Base-by-base conservation (phyloP, 30 jellyfish, hydroid and myxozoan genomes). In the Euphysa ruthae region DNA sequence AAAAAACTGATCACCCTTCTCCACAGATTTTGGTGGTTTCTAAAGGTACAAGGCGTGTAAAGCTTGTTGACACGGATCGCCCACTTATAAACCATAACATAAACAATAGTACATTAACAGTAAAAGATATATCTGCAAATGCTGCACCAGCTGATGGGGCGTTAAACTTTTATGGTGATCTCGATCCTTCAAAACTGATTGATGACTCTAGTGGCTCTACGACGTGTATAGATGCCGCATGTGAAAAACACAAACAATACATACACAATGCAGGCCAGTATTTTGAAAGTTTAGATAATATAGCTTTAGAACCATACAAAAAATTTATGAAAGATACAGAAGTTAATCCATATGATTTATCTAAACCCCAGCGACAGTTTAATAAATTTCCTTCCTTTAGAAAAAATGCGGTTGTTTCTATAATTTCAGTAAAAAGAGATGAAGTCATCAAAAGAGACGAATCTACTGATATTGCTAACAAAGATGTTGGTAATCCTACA, bases 291-390 rank as follows among this genome's bases (percentile, higher is more conserved):
- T 55, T 88, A 6, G 97, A 88, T 52, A 82, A 66, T 32, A 55
- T 88, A n/a, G 97, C 97, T 4, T 63, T 88, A 92, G 86, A 80
- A 33, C 97, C 97, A 2, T 88, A 88, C 50, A 74, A 88, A 65
- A 81, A 75, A 52, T 88, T 88, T 63, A 81, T 77, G 73, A 63
- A 35, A 2, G 46, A 63, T 6, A 18, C 30, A 10, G 20, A 19
- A 20, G 18, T 22, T 4, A 24, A 22, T 8, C 0, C 20, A 43
- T 1, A 61, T 19, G 61, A 43, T 35, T 23, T 16, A 3, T 35
- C 77, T 5, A 25, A 25, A 3, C 3, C 2, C 23, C 18, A 46
- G 23, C 28, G 23, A 46, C 28, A 46, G 3, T n/a, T n/a, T n/a
- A n/a, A n/a, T n/a, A 46, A 46, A 46, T 8, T 46, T 46, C 60